Conservation (phyloP, 2,888 invertebrate species). For the Priocnemis perturbator region DNA sequence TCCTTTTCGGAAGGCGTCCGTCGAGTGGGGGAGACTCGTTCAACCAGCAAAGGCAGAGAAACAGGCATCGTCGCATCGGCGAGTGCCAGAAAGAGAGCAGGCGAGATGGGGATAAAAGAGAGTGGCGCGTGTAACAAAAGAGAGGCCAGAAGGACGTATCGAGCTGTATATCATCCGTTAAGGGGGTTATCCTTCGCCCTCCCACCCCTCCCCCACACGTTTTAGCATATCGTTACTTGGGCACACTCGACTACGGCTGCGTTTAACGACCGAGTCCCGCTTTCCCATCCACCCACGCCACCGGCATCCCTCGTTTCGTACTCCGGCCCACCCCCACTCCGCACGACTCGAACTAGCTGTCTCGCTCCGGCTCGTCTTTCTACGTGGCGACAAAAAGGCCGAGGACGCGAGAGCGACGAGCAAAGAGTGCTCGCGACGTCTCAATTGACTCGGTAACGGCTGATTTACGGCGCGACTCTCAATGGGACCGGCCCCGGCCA, state of each 20-base stretch:
- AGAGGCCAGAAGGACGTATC: slow-evolving; percentile 26
- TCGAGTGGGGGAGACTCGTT: no score
- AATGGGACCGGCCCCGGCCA: no score
- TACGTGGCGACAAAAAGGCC: slow-evolving; percentile 34
- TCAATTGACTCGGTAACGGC: slow-evolving; percentile 68
- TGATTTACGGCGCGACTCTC: slow-evolving; percentile 65
- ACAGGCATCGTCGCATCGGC: no score
- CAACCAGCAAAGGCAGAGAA: no score
- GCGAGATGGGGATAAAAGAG: background rate
- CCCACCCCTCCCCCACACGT: slow-evolving; percentile 41
- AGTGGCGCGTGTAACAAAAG: background rate
- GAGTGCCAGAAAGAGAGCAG: no score
- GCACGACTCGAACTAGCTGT: slow-evolving; percentile 44
- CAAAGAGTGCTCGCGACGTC: slow-evolving; percentile 70
- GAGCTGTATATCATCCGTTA: slow-evolving; percentile 30
- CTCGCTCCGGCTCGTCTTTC: slow-evolving; percentile 17
- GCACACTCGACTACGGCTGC: slow-evolving; percentile 69
- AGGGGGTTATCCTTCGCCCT: slow-evolving; percentile 21
- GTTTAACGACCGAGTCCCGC: slow-evolving; percentile 67
- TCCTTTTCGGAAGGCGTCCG: no score
- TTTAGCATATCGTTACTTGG: slow-evolving; percentile 72
- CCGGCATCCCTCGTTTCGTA: background rate
- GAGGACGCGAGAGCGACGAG: slow-evolving; percentile 34
- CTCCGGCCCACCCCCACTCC: background rate
- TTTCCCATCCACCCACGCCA: slow-evolving; percentile 16